Percentiles rank a stretch among this genome's conserved stretches.
These are phyloP conservation scores for Aplocera efformata DNA, from an alignment of 2,888 invertebrate genomes.

Conservation along the genomic window DNA sequence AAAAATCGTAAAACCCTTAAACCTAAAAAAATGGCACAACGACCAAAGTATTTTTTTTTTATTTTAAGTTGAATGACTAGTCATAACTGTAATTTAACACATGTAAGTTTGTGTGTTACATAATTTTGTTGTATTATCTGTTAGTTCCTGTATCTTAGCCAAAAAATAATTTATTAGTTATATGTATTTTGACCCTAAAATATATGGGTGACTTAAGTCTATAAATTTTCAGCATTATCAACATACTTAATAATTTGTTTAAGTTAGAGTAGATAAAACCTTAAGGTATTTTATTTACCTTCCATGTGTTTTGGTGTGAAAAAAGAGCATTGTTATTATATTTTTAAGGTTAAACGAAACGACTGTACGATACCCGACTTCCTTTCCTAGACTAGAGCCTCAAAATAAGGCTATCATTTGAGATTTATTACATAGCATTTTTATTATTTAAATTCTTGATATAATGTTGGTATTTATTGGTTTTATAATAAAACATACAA, in stretches of 20 bases:
- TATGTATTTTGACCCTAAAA: not conserved
- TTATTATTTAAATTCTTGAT: too few species aligned
- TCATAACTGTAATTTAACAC: conserved; percentile 45
- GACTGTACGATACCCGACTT: conserved; percentile 64
- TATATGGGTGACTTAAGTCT: too few species aligned
- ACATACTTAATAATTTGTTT: not conserved
- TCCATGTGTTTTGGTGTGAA: conserved; percentile 44
- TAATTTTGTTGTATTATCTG: conserved; percentile 27
- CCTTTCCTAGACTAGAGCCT: conserved; percentile 41
- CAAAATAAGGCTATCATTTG: conserved; percentile 6
- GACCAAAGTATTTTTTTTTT: conserved; percentile 74
- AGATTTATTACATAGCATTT: conserved; percentile 8
- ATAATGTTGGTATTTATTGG: too few species aligned
- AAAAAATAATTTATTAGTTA: conserved; percentile 37
- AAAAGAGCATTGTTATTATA: conserved; percentile 67
- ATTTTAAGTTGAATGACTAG: conserved; percentile 62
- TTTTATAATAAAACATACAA: too few species aligned
- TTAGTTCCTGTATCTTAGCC: conserved; percentile 43
- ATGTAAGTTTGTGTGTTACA: conserved; percentile 24
- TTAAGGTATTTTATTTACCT: conserved; percentile 13
- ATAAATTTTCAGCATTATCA: conserved; percentile 10
- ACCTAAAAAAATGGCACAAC: conserved; percentile 79
- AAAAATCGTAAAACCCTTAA: conserved; percentile 70
- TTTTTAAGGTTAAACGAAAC: conserved; percentile 58
- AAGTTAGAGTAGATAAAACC: not conserved